Evolutionary conservation across 1,140 invertebrate genomes (phyloP).

Genomic region (Scaptomyza graminum): DNA sequence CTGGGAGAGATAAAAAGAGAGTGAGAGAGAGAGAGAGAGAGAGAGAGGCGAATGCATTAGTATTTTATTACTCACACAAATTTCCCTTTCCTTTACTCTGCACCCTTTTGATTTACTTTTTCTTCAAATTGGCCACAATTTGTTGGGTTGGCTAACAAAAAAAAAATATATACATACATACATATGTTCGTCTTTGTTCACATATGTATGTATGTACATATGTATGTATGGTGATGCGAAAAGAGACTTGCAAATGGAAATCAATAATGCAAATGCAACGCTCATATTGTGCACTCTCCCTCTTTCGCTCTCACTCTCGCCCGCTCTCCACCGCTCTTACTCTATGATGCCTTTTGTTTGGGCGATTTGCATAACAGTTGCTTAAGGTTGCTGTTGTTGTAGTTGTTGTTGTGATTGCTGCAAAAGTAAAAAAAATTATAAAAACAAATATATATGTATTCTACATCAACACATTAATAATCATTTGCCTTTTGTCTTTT

Average conservation of each 20-base stretch:
- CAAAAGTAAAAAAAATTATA: not conserved
- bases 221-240: conserved; percentile 7
- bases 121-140: conserved; percentile 22
- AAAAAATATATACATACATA: too few relatives aligned
- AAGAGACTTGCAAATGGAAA: conserved; percentile 63
- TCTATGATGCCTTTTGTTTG: conserved; percentile 3
- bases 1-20: not conserved
- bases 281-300: conserved; percentile 25
- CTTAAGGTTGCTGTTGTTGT: not conserved
- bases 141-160: conserved; percentile 21
- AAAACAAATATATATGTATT: not conserved
- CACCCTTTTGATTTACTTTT: too few relatives aligned
- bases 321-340: not conserved
- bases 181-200: too few relatives aligned
- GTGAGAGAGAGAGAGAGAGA: not conserved
- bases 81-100: too few relatives aligned
- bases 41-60: too few relatives aligned
- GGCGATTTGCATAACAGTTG: conserved; percentile 12
- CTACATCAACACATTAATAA: conserved; percentile 25
- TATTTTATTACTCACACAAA: too few relatives aligned
- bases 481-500: conserved; percentile 30
- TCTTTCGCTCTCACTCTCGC: not conserved
- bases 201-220: not conserved
- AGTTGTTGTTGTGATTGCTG: not conserved
- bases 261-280: conserved; percentile 65